Base-by-base conservation (phyloP, 1,140 invertebrate genomes). In the Ceratitis capitata region DNA sequence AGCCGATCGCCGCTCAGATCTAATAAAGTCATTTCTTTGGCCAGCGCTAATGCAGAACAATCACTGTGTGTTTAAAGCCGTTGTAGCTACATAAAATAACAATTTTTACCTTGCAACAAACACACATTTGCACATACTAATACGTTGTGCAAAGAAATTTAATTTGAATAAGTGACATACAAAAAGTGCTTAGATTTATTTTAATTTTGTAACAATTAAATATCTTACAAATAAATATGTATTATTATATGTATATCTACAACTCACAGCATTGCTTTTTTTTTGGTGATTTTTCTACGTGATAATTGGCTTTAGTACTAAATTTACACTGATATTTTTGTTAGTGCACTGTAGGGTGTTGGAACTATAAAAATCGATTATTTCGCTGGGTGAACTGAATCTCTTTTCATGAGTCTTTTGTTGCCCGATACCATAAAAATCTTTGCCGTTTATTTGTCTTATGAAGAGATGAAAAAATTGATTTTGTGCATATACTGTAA, bases 21-120 rank as follows among this genome's bases (percentile, higher is more conserved):
- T 94, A 14, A 94, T 95, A 86, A 93, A 93, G 86, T 92, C 93
- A 6, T 95, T 94, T 88, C 92, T 95, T 16, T 95, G 94, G 94
- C 94, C 94, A 16, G 94, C 94, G 12, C 91, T 95, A 45, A 92
- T 94, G 92, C 92, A 94, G 87, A 93, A 93, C 35, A 92, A 92
- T 85, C 92, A 91, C 61, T 94, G 93, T 87, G 94, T 94, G 85
- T 94, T 94, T 88, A 93, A 94, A 88, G 94, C 94, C 10, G 92
- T 95, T 19, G 94, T 95, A 45, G 92, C 94, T 61, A 95, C 93
- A 32, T 93, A 83, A 88, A 45, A 45, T 12, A n/a, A n/a, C n/a
- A n/a, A n/a, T n/a, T n/a, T n/a, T n/a, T n/a, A n/a, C n/a, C n/a
- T n/a, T n/a, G n/a, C n/a, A n/a, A n/a, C n/a, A n/a, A n/a, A n/a